Conservation (phyloP, 2,113 vertebrate species). For the Heliornis fulica region DNA sequence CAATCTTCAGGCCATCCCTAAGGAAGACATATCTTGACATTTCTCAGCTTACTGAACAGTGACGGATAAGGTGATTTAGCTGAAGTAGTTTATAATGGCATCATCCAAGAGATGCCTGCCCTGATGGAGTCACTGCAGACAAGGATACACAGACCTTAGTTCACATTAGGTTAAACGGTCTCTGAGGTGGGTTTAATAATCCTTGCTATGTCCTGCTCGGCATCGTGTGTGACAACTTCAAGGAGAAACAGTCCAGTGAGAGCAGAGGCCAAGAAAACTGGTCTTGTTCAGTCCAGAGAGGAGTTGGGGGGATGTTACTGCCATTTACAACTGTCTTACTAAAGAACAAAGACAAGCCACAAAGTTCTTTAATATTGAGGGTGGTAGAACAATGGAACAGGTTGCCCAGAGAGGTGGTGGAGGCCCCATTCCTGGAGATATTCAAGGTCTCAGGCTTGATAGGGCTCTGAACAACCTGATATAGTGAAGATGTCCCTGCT, state of each 20-base stretch:
- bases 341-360: not conserved
- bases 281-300: not conserved
- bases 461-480: too few relatives aligned
- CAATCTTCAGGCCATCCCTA: not conserved
- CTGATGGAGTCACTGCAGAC: not conserved
- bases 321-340: not conserved
- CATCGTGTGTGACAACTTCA: not conserved
- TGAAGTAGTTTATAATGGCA: not conserved
- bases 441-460: too few relatives aligned
- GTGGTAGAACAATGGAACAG: too few relatives aligned
- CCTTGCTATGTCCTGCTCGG: not conserved
- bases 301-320: not conserved
- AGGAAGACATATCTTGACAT: not conserved
- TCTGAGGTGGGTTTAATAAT: slow-evolving; percentile 11
- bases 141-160: not conserved
- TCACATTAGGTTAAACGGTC: not conserved
- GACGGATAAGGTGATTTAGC: not conserved
- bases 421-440: too few relatives aligned
- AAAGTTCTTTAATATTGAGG: too few relatives aligned
- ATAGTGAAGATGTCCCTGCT: too few relatives aligned
- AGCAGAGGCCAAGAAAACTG: not conserved
- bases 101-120: not conserved
- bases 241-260: not conserved
- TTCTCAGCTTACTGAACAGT: not conserved
- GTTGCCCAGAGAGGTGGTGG: too few relatives aligned